Conservation (phyloP, 2,113 vertebrate genomes). For the Cacatua alba region DNA sequence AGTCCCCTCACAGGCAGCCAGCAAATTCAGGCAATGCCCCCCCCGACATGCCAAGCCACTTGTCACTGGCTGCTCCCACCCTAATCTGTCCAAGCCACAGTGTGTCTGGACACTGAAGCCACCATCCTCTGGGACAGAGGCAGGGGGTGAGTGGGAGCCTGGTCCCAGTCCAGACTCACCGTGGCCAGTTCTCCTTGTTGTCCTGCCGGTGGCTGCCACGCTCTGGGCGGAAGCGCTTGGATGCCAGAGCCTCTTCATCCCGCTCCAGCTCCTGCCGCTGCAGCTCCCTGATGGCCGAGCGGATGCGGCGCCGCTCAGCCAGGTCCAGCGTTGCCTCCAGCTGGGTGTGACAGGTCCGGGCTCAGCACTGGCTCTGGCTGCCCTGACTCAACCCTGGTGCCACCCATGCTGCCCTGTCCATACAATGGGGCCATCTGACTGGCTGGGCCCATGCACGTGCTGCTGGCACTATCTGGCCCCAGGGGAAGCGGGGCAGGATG, state of each 20-base stretch:
- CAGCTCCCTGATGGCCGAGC: conserved; percentile 89
- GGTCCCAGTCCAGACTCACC: conserved; percentile 66
- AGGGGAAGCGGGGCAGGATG: neutral
- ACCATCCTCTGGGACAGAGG: neutral
- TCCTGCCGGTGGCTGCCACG: conserved; percentile 78
- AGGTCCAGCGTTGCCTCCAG: conserved; percentile 90
- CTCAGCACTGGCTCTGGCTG: neutral
- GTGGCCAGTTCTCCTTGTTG: conserved; percentile 93
- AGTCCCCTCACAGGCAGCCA: neutral
- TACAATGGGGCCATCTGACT: conserved; percentile 6
- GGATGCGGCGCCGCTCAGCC: conserved; percentile 90
- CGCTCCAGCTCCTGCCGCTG: conserved; percentile 89
- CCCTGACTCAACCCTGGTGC: neutral
- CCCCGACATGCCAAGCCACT: rapidly evolving
- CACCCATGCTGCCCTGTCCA: rapidly evolving
- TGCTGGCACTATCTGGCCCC: neutral
- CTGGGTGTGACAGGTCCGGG: conserved; percentile 59
- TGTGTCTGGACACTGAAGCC: rapidly evolving
- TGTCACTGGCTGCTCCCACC: neutral
- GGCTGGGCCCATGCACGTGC: neutral
- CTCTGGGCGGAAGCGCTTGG: conserved; percentile 90
- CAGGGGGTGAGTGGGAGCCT: rapidly evolving
- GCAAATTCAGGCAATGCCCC: neutral
- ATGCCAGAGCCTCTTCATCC: conserved; percentile 89
- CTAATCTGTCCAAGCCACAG: neutral